Evolutionary conservation across 2,797 vertebrate genomes (phyloP).

Genomic region (Pyrocephalus nanus): DNA sequence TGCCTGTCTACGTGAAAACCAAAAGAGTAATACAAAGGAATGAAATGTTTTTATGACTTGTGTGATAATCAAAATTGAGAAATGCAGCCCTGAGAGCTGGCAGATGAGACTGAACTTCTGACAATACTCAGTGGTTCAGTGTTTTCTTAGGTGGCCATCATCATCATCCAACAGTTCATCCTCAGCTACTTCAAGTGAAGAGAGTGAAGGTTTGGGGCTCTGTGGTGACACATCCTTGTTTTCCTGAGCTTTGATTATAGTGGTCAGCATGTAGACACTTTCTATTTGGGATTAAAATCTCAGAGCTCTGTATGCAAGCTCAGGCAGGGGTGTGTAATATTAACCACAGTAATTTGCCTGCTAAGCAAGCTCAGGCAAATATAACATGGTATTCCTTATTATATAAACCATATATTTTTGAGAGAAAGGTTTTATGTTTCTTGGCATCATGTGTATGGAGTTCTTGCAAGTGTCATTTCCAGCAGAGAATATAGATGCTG

Average conservation of each 20-base stretch:
- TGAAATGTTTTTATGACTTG: neutral
- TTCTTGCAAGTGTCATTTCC: neutral
- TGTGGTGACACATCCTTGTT: neutral
- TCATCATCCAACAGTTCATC: neutral
- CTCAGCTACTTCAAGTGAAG: neutral
- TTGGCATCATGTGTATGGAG: neutral
- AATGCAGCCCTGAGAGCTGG: neutral
- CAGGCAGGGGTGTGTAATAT: neutral
- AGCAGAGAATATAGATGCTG: neutral
- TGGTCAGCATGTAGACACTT: neutral
- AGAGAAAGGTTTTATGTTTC: neutral
- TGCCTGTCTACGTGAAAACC: neutral
- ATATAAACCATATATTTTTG: neutral
- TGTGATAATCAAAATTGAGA: neutral
- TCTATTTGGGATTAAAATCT: neutral
- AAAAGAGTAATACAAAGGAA: neutral
- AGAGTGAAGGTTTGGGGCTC: neutral
- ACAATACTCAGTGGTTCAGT: neutral
- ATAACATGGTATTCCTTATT: neutral
- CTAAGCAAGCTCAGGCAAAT: neutral
- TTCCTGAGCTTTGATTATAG: neutral
- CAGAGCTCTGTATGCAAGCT: neutral
- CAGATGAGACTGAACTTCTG: neutral
- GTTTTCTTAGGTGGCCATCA: neutral
- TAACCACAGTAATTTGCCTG: neutral